A percentile compares a stretch with the other conserved stretches of the same genome.
phyloP scores from a whole-genome alignment of 2,888 invertebrate species.

The Ischnura elegans region DNA sequence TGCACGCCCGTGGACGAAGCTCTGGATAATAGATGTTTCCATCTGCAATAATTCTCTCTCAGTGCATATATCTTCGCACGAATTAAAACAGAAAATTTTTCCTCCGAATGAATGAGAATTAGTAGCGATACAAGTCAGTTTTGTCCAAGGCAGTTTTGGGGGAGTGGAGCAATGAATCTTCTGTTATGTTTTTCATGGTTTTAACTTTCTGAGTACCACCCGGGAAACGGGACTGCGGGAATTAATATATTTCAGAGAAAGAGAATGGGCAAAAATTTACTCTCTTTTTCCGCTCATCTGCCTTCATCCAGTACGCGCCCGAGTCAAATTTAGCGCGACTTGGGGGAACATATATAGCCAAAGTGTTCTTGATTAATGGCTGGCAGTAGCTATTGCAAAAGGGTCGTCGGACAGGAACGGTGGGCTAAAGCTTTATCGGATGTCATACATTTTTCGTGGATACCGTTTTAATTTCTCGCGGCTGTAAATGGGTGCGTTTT shows the following conservation, averaged over 20 bases:
- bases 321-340: conserved; percentile 9
- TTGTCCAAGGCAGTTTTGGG: not conserved
- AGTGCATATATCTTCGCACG: not conserved
- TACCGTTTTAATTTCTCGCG: not conserved
- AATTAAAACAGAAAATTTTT: not conserved
- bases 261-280: not conserved
- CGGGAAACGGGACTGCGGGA: not conserved
- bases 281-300: conserved; percentile 15
- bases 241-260: not conserved
- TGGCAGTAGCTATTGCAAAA: not conserved
- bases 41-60: not conserved
- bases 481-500: not conserved
- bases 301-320: not conserved
- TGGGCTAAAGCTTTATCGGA: not conserved
- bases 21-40: not conserved
- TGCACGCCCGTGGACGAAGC: no score
- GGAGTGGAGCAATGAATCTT: not conserved
- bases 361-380: not conserved
- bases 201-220: not conserved
- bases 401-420: not conserved
- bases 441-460: not conserved
- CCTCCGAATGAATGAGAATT: not conserved
- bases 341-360: not conserved
- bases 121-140: conserved; percentile 31
- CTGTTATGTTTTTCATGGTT: not conserved